Base-by-base conservation (phyloP, 2,888 invertebrate species). In the Scaptomyza flava region DNA sequence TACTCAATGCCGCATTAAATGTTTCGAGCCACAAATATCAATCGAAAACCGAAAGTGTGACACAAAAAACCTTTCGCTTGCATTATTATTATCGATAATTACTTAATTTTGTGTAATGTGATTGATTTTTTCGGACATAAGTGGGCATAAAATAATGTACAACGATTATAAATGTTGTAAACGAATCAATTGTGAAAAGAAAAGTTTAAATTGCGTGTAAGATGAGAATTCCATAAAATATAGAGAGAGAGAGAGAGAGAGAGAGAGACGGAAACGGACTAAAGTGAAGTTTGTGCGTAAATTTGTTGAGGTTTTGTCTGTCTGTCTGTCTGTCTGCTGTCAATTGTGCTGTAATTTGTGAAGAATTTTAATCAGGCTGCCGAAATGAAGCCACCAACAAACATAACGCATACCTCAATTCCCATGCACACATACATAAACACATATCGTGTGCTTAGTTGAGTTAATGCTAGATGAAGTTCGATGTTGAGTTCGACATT, bases 331-430 rank as follows among this genome's bases (percentile, higher is more conserved):
- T 34, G 36, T 34, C 34, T 33, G 9, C 33, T 4, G 8, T n/a
- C n/a, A 34, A 34, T 34, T 34, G 33, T 41, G 41, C 33, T 51
- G 73, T 67, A 70, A 70, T 73, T 77, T 70, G n/a, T 60, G 34
- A 77, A 58, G 74, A 77, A 77, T 77, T 77, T 77, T 77, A 77
- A 74, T 70, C 70, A 64, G 61, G 42, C 66, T 52, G 54, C 65
- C 62, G 30, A 76, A 68, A 56, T 70, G 69, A 69, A 42, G 54
- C 41, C 31, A 14, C 57, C 36, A 9, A 57, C 38, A 38, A 6
- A 41, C 31, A 43, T 45, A 62, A 48, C 30, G 31, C 11, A 43
- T 17, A 31, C 30, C 53, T 12, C 41, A 41, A 46, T 38, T 57
- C 38, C 47, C 36, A 36, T 46, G 41, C 41, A 46, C 43, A 41